Evolutionary conservation across 2,888 invertebrate genomes (phyloP), one percentile per base, ranked within the genome.

Genomic region (Drosophila nigritarsus): DNA sequence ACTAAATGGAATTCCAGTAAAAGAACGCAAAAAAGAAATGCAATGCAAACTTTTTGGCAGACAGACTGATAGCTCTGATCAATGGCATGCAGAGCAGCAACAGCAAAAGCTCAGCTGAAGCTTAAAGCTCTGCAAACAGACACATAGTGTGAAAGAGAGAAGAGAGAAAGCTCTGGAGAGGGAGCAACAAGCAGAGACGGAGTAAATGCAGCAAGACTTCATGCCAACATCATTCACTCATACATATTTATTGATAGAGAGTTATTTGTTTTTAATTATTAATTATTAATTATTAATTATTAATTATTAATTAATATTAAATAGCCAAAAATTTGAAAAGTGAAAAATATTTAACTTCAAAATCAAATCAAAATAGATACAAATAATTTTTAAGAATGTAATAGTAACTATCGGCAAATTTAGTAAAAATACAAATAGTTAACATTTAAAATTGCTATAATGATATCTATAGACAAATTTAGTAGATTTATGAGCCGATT

Each of bases 51-150:
- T 45, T 32, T n/a, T 8, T 27, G 13, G 38, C 48, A 66, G 69
- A 70, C 82, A 82, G 62, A 73, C 70, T 79, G 81, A 74, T 78
- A 81, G 64, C 70, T 53, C 78, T 42, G 36, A 62, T 27, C 56
- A 65, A 50, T 45, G 40, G 42, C 67, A 55, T 56, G 67, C 78
- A 66, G 42, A 36, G 32, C 20, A 9, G n/a, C 18, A 32, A 34
- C 34, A 24, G 27, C 40, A 29, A 63, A 72, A 80, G 53, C 61
- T 64, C 53, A 13, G 18, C 38, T 11, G 11, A 48, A 36, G 53
- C 61, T 15, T 3, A 45, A 45, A 45, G 45, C 45, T 45, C 24
- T 45, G 15, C 45, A 24, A 15, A 8, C 24, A 8, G 8, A 24
- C 8, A 24, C 13, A 20, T 45, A 13, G 20, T 20, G 45, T 0